A percentile compares a stretch with the other conserved stretches of the same genome.
phyloP scores from a whole-genome alignment of 1,140 invertebrate species.

The Archivesica marissinica region DNA sequence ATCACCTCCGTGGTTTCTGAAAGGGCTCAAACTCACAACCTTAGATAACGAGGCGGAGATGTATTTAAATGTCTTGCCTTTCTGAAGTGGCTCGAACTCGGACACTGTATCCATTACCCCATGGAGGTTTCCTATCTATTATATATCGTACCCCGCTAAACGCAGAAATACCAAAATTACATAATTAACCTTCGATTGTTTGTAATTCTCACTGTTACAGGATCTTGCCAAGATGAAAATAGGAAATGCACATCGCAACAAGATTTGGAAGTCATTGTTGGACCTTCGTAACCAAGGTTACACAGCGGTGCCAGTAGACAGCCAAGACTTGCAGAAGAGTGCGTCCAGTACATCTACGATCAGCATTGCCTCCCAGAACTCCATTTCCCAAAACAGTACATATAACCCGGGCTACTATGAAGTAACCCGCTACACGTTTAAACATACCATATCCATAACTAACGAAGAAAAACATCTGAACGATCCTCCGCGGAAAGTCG shows the following conservation, averaged over 20 bases:
- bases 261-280: slow-evolving; percentile 80
- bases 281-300: slow-evolving; percentile 70
- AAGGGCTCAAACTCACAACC: too few species aligned
- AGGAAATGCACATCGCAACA: slow-evolving; percentile 77
- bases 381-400: slow-evolving; percentile 70
- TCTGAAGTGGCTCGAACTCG: too few species aligned
- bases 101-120: too few species aligned
- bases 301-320: slow-evolving; percentile 46
- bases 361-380: slow-evolving; percentile 68
- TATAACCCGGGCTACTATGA: slow-evolving; percentile 80
- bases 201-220: slow-evolving; percentile 63
- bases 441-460: slow-evolving; percentile 78
- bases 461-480: slow-evolving; percentile 25
- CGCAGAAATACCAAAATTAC: too few species aligned
- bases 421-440: slow-evolving; percentile 81
- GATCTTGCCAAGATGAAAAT: slow-evolving; percentile 81
- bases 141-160: too few species aligned
- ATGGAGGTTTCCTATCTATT: too few species aligned
- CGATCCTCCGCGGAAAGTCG: neutral
- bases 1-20: too few species aligned
- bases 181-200: too few species aligned
- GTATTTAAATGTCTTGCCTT: too few species aligned
- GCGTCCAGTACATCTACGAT: slow-evolving; percentile 71
- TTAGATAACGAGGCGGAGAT: too few species aligned
- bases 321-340: slow-evolving; percentile 67